These are phyloP conservation scores for Gambusia yucatana DNA, from an alignment of 2,797 vertebrate species.

Conservation along the genomic window DNA sequence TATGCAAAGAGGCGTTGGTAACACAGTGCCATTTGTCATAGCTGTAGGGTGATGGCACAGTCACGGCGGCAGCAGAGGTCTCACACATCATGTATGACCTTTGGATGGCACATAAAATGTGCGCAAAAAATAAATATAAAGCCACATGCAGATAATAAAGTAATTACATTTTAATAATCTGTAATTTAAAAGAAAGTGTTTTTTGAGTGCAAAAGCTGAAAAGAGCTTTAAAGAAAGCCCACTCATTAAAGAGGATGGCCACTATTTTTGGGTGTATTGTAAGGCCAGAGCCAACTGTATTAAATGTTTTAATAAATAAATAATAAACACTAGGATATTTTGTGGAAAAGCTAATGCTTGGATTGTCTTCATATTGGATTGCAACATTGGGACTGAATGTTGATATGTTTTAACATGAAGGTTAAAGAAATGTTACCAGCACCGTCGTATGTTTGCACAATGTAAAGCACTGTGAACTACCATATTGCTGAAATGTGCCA, in stretches of 20 bases:
- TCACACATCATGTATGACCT: slow-evolving; percentile 58
- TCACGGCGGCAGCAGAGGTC: slow-evolving; percentile 39
- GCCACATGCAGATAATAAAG: slow-evolving; percentile 2
- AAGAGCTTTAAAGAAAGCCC: slow-evolving; percentile 4
- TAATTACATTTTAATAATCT: neutral
- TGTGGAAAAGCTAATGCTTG: slow-evolving; percentile 54
- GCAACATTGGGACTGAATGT: slow-evolving; percentile 46
- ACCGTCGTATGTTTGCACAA: no score
- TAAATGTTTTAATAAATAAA: slow-evolving; percentile 11
- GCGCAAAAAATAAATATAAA: slow-evolving; percentile 10
- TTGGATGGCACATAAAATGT: slow-evolving; percentile 38
- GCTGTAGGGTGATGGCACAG: slow-evolving; percentile 46
- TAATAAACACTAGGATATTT: slow-evolving; percentile 25
- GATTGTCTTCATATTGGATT: slow-evolving; percentile 49
- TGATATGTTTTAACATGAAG: neutral
- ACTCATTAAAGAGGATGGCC: slow-evolving; percentile 10
- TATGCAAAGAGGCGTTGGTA: slow-evolving; percentile 27
- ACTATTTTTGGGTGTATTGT: slow-evolving; percentile 16
- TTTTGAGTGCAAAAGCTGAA: slow-evolving; percentile 6
- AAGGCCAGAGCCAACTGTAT: slow-evolving; percentile 31
- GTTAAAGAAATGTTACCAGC: slow-evolving; percentile 20
- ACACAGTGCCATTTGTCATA: slow-evolving; percentile 58
- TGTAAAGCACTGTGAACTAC: no score
- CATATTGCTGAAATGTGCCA: no score
- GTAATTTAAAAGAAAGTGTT: neutral